Evolutionary conservation across 2,888 invertebrate species (phyloP).

Genomic region (Hoplodrina blanda): DNA sequence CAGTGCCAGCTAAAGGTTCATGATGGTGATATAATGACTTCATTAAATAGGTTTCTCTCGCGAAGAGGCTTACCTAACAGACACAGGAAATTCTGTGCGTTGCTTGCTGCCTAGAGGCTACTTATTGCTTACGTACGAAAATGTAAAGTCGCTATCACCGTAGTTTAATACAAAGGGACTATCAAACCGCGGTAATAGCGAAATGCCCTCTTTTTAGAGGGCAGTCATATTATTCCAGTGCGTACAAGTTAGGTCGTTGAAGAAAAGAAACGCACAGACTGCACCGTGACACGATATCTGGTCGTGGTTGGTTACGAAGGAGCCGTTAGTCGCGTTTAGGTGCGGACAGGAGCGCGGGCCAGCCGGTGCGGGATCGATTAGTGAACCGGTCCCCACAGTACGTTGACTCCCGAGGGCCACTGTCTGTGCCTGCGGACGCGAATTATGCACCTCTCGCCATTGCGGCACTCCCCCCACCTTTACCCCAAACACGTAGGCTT

Average conservation of each 20-base stretch:
- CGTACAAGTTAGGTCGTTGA: conserved; percentile 26
- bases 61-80: conserved; percentile 66
- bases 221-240: conserved; percentile 14
- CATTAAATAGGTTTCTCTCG: conserved; percentile 63
- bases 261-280: conserved; percentile 52
- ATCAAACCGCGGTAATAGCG: neutral
- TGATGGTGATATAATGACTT: conserved; percentile 73
- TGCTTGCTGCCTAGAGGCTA: conserved; percentile 43
- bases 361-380: conserved; percentile 88
- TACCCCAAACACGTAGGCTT: conserved; percentile 39
- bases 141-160: neutral
- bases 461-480: conserved; percentile 62
- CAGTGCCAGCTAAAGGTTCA: conserved; percentile 57
- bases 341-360: conserved; percentile 85
- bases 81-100: conserved; percentile 66
- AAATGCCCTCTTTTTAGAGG: conserved; percentile 2
- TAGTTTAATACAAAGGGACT: conserved; percentile 2
- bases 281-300: conserved; percentile 67
- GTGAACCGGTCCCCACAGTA: conserved; percentile 87
- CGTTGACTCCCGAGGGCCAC: conserved; percentile 87
- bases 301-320: conserved; percentile 75
- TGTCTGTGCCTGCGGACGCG: conserved; percentile 79
- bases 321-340: conserved; percentile 88
- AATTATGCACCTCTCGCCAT: conserved; percentile 80
- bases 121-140: conserved; percentile 28